Base-by-base conservation (phyloP, 2,888 invertebrate species). In the Philhelius pedissequus region DNA sequence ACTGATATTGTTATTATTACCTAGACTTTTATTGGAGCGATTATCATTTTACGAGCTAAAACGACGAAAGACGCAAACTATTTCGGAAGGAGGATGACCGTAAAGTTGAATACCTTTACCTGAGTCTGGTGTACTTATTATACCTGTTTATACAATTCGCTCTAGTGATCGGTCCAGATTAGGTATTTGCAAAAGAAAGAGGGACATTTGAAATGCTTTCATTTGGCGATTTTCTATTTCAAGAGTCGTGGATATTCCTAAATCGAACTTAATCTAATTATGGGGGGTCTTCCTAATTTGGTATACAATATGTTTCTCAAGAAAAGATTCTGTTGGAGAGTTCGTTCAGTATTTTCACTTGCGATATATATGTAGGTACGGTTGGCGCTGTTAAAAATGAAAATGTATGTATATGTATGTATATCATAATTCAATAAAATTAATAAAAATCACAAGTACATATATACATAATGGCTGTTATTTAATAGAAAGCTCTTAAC, bases 1-100 rank as follows among this genome's bases (percentile, higher is more conserved):
- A 83, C 74, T 69, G 56, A 68, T 79, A 83, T 83, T 78, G 74
- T 83, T 83, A 74, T 78, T 83, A 79, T 79, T 78, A 78, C 62
- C 38, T 52, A 32, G 52, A 60, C 73, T 64, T 78, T 83, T 83
- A 83, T 79, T 83, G 66, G 48, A 18, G 25, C 69, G 78, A 83
- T 66, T 79, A 79, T 79, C 83, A 75, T 83, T 78, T 56, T 48
- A 64, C 48, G 45, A 32, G 32, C 64, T 22, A 27, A 25, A 18
- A 25, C 60, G 40, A 54, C 60, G 69, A 83, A n/a, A 68, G 68
- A 69, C 22, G 30, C 66, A 35, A 54, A 62, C 20, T 76, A 68
- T 77, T 77, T 81, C 73, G 73, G 77, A 77, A 83, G 79, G 74
- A 64, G 38, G 62, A 32, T 82, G 52, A 73, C 68, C 54, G 54